These are phyloP conservation scores for Gymnocephalus cernua DNA, from an alignment of 2,113 vertebrate genomes.

Conservation along the genomic window DNA sequence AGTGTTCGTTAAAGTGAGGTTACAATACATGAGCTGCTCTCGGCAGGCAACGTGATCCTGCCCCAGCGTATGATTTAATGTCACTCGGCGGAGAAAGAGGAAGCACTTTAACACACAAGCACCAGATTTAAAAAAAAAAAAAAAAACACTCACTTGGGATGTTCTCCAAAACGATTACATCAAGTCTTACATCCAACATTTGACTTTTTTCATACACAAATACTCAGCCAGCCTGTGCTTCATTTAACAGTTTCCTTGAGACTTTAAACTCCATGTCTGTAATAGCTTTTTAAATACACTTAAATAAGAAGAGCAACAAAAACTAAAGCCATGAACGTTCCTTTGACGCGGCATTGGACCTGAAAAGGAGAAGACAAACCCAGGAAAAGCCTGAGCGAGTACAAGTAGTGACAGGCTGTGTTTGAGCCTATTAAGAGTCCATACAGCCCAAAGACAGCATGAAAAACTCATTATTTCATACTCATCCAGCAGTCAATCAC, in stretches of 20 bases:
- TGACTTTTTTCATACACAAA: background rate
- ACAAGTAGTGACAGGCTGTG: constrained; percentile 71
- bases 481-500: constrained; percentile 69
- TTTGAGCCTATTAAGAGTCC: constrained; percentile 64
- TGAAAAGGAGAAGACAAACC: constrained; percentile 48
- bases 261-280: constrained; percentile 6
- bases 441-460: constrained; percentile 62
- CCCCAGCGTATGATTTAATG: constrained; percentile 42
- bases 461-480: constrained; percentile 71
- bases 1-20: constrained; percentile 59
- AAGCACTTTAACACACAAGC: constrained; percentile 29
- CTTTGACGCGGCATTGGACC: background rate
- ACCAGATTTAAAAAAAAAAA: background rate
- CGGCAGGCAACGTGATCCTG: constrained; percentile 29
- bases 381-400: constrained; percentile 20
- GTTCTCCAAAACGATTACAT: background rate
- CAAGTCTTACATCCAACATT: constrained; percentile 5
- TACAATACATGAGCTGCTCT: constrained; percentile 34
- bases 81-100: background rate
- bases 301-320: background rate
- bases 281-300: constrained; percentile 7
- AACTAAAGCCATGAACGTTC: background rate
- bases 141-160: background rate
- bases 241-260: background rate
- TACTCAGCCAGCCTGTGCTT: background rate